phyloP scores from a whole-genome alignment of 1,140 invertebrate species.

The Popillia japonica region DNA sequence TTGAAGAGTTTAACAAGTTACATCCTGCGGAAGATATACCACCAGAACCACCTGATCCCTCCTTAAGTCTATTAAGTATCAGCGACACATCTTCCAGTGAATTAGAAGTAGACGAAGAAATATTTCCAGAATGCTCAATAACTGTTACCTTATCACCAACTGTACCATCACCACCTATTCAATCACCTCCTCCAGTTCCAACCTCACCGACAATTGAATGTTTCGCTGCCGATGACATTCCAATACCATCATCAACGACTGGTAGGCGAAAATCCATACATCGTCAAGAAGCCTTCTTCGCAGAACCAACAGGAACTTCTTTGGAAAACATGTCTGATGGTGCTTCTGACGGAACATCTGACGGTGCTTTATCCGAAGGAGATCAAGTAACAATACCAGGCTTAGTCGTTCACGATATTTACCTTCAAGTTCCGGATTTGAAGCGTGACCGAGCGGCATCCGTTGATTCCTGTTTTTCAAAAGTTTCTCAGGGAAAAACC shows the following conservation, averaged over 20 bases:
- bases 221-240: slow-evolving; percentile 60
- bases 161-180: slow-evolving; percentile 59
- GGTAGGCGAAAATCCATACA: slow-evolving; percentile 71
- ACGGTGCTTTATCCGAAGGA: slow-evolving; percentile 62
- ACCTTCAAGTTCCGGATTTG: slow-evolving; percentile 81
- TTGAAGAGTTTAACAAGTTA: slow-evolving; percentile 66
- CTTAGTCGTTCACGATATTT: slow-evolving; percentile 73
- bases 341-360: slow-evolving; percentile 61
- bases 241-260: slow-evolving; percentile 55
- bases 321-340: slow-evolving; percentile 69
- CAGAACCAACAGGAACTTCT: slow-evolving; percentile 73
- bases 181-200: slow-evolving; percentile 61
- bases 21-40: slow-evolving; percentile 63
- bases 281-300: slow-evolving; percentile 80
- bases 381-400: slow-evolving; percentile 56
- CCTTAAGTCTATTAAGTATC: slow-evolving; percentile 62
- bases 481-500: slow-evolving; percentile 72
- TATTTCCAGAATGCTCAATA: slow-evolving; percentile 64
- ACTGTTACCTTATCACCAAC: slow-evolving; percentile 74
- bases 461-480: slow-evolving; percentile 81
- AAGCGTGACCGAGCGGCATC: slow-evolving; percentile 84
- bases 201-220: slow-evolving; percentile 60
- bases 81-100: slow-evolving; percentile 62
- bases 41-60: slow-evolving; percentile 60
- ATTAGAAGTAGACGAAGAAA: slow-evolving; percentile 61